A percentile compares a stretch with the other conserved stretches of the same genome.
Evolutionary conservation across 2,888 invertebrate genomes (phyloP).

Genomic region (Xylocampa areola): DNA sequence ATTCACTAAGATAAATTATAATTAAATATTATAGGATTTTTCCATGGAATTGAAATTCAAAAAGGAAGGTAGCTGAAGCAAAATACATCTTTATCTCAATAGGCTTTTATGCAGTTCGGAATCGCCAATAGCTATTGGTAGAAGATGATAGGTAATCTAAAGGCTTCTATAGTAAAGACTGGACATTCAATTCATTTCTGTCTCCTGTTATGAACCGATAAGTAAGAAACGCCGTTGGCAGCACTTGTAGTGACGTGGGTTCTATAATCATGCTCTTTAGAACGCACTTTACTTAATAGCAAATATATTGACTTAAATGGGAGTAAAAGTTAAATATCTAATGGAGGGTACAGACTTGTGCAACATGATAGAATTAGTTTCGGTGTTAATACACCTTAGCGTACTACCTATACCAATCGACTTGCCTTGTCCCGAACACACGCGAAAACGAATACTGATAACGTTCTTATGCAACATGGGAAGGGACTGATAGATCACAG

Average conservation of each 20-base stretch:
- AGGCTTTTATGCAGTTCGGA: constrained; percentile 1
- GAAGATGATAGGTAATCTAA: constrained; percentile 31
- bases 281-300: constrained; percentile 53
- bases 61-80: constrained; percentile 8
- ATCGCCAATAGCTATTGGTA: constrained; percentile 37
- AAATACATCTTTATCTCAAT: constrained; percentile 18
- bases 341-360: constrained; percentile 18
- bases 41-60: constrained; percentile 11
- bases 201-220: constrained; percentile 43
- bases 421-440: too few relatives aligned
- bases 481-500: too few relatives aligned
- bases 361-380: too few relatives aligned
- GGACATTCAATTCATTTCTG: constrained; percentile 31
- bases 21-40: constrained; percentile 5
- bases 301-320: constrained; percentile 41
- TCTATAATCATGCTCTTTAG: constrained; percentile 52
- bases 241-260: constrained; percentile 12
- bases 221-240: constrained; percentile 29
- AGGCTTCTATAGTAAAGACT: constrained; percentile 14
- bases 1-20: constrained; percentile 24
- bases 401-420: too few relatives aligned
- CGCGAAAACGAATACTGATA: too few relatives aligned
- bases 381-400: too few relatives aligned
- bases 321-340: constrained; percentile 39
- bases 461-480: too few relatives aligned